Evolutionary conservation across 2,797 vertebrate species (phyloP), one percentile per base, ranked within the genome.

Genomic region (Alectoris magna): DNA sequence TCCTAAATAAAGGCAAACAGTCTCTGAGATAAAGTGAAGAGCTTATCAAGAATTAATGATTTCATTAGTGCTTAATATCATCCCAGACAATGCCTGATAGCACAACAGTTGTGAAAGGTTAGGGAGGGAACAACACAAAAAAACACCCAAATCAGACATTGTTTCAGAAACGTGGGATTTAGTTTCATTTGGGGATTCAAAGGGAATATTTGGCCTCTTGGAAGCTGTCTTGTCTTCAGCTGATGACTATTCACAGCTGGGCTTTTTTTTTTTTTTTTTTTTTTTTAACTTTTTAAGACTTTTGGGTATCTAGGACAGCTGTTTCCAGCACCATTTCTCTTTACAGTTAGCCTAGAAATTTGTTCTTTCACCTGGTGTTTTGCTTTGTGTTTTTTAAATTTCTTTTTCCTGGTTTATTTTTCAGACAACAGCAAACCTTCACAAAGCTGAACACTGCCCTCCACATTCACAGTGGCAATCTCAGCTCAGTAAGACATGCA

Each of bases 1-100:
- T 64, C 18, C 77, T 78, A 82, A 86, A 82, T 38, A 84, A 91
- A 94, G 49, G 43, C 21, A 87, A 91, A n/a, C 27, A 85, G 46
- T 39, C 83, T 67, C 69, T 87, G 84, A 86, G 43, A 70, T 29
- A 74, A 91, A 93, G 49, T 59, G 70, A 84, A 63, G 17, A 74
- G 29, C 31, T 81, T 75, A 69, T 53, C 19, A 73, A 78, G 53
- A 85, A 44, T 38, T 41, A 73, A 67, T 48, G 0, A 58, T 64
- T 86, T 69, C 9, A 58, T 71, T 74, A 71, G 5, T 23, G 11
- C 11, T 74, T 67, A 80, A 77, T n/a, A 87, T 14, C 70, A 60
- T 15, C 44, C 10, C n/a, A 76, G 41, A 76, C 15, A 75, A 70
- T 41, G 27, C 36, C 70, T 59, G 34, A 79, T 11, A 70, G n/a